Base-by-base conservation (phyloP, 2,113 vertebrate genomes). In the Macquaria ambigua region DNA sequence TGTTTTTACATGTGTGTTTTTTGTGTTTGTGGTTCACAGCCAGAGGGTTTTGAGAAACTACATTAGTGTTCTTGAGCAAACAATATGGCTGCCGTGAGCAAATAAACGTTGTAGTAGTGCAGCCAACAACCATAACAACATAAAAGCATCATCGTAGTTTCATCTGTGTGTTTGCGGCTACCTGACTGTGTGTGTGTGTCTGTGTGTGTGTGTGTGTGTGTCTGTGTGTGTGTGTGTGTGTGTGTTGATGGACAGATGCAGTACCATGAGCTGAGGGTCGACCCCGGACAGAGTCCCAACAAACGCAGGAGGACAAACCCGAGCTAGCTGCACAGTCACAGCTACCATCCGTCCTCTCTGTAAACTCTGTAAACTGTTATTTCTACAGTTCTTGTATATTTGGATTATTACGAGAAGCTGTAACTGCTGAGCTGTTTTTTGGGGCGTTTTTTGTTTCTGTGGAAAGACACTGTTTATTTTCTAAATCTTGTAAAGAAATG, bases 181-280 rank as follows among this genome's bases (percentile, higher is more conserved):
- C 28, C 28, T 20, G 68, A 59, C 6, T 61, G n/a, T 69, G 66
- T 59, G 74, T 66, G 62, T 71, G 67, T 80, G 56, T 73, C 48
- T 75, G 62, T 48, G 63, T 48, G 43, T 68, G 58, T 61, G 37
- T 69, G 66, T 59, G 74, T 66, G 62, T 71, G 67, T 80, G 56
- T 94, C n/a, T n/a, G n/a, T n/a, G n/a, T n/a, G n/a, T n/a, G n/a
- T n/a, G n/a, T n/a, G n/a, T n/a, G n/a, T n/a, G n/a, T n/a, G n/a
- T n/a, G n/a, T n/a, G n/a, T n/a, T n/a, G n/a, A n/a, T n/a, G 92
- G 90, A 96, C 96, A 99, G 98, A 96, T 98, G 96, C 98, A 99
- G 55, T 98, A 97, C 90, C 97, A 95, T 20, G 97, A 98, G 87
- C 92, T 98, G 95, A 97, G 96, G 95, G 89, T 92, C 55, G 97